Conservation (phyloP, 2,797 vertebrate genomes). For the Oreochromis grahami region DNA sequence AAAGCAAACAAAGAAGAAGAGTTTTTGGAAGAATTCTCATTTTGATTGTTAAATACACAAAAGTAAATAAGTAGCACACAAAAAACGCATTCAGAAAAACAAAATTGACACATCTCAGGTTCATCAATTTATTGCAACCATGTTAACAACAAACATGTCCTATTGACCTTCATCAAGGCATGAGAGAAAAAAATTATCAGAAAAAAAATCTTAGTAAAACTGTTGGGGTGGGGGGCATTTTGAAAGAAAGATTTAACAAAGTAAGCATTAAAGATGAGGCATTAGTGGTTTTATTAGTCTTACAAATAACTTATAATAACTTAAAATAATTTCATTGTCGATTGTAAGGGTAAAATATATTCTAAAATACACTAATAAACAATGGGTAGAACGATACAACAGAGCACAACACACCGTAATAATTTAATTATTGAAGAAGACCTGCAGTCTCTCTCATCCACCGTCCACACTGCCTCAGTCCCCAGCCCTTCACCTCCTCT, state of each 20-base stretch:
- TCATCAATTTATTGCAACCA: background rate
- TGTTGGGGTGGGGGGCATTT: accelerated
- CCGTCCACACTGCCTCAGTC: background rate
- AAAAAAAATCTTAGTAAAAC: background rate
- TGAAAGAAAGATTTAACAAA: background rate
- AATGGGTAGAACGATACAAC: accelerated
- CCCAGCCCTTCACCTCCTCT: background rate
- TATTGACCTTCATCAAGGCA: background rate
- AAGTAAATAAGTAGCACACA: background rate
- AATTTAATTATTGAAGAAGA: background rate
- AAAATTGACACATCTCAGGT: background rate
- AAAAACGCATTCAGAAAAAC: background rate
- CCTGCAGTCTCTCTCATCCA: background rate
- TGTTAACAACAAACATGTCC: background rate
- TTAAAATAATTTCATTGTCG: background rate
- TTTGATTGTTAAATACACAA: background rate
- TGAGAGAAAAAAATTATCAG: background rate
- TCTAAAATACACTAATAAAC: background rate
- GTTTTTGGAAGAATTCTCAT: background rate
- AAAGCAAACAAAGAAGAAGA: background rate
- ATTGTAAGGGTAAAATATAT: background rate
- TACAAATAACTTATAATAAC: background rate
- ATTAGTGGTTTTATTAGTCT: background rate
- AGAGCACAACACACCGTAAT: background rate
- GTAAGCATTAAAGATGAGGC: background rate